Evolutionary conservation across 1,140 invertebrate genomes (phyloP), one percentile per base, ranked within the genome.

Genomic region (Oryctes rhinoceros): DNA sequence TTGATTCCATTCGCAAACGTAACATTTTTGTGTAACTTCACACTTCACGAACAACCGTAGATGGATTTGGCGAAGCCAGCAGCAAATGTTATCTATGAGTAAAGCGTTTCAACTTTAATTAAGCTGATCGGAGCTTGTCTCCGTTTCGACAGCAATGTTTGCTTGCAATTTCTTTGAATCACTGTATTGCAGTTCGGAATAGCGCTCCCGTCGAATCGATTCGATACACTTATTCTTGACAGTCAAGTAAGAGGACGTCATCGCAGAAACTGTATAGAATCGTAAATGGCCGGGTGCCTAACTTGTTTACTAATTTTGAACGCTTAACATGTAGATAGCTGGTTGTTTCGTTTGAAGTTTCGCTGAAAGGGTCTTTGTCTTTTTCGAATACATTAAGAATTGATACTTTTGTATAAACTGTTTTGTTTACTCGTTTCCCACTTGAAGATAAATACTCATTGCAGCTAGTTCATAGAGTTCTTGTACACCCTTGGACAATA

Each of bases 71-170:
- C 39, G 24, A 24, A 24, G 65, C 35, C 35, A 71, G 24, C 18
- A 37, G 65, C 65, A 71, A 24, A 71, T 18, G 24, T 11, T 71
- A 71, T 71, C 65, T 71, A 35, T 71, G 65, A 18, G 65, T 10
- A 71, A 71, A 71, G 24, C 65, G 65, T 35, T 71, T 71, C 65
- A 71, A 71, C 65, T 71, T 71, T 35, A 71, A 71, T 71, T 71
- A 71, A 30, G 35, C 65, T 71, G 65, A 71, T 71, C 65, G 65
- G 24, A 71, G 65, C 65, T 71, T 71, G 35, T 71, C 37, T 71
- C 65, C 11, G 65, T 71, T 71, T 71, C 65, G 13, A 24, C 20
- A 71, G 15, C 65, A 71, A 71, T 30, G 20, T 7, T 10, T 37
- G 65, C 18, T 24, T 71, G 65, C 65, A 71, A 71, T 71, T 71